Conservation (phyloP, 2,113 vertebrate genomes). For the Mormyrus lacerda region DNA sequence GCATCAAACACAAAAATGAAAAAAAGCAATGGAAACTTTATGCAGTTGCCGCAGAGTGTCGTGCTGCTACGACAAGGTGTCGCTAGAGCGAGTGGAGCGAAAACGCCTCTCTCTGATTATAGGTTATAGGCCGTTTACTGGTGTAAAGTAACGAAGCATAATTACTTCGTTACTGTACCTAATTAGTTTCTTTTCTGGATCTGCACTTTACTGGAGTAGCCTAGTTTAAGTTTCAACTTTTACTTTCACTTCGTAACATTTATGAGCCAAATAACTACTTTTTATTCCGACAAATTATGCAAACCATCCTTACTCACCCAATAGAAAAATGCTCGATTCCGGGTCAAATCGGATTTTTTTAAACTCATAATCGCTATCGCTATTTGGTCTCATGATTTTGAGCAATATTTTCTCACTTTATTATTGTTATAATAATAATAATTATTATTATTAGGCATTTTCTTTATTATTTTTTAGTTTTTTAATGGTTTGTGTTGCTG, state of each 20-base stretch:
- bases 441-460: neutral
- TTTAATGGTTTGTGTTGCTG: neutral
- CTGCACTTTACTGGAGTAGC: neutral
- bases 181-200: neutral
- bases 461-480: neutral
- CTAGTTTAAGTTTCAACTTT: neutral
- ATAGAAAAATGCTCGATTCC: neutral
- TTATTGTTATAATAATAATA: neutral
- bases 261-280: neutral
- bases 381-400: neutral
- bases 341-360: neutral
- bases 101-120: neutral
- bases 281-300: neutral
- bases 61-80: neutral
- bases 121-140: neutral
- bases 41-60: neutral
- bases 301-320: neutral
- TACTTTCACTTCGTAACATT: neutral
- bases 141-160: neutral
- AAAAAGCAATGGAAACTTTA: neutral
- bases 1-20: neutral
- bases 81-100: neutral
- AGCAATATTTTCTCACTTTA: neutral
- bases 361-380: neutral
- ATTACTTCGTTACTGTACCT: neutral